Evolutionary conservation across 30 jellyfish, hydroid and myxozoan genomes (phyloP), one percentile per base, ranked within the genome.

Genomic region (Hydractinia echinata): DNA sequence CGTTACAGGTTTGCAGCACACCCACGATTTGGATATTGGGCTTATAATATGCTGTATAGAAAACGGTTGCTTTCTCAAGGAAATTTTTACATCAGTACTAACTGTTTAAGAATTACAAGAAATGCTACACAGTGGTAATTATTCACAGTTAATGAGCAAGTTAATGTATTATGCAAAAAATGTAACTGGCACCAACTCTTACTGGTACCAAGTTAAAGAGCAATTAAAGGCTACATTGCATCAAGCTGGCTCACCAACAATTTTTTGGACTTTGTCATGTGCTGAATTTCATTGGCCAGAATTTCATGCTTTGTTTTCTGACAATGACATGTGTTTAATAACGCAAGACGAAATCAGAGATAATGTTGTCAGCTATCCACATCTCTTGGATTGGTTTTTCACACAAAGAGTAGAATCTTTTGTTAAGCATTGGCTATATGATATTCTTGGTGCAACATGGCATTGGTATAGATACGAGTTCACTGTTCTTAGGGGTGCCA

Each of bases 211-310:
- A 48, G 53, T 67, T 7, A 82, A 69, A 54, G 61, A 82, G 15
- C 51, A 82, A 7, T 70, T 82, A 56, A 71, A 82, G 70, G 86
- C 89, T 44, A 19, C 79, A 19, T 67, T 82, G 10, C 20, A 73
- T 15, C 84, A 68, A 66, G 64, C 53, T 67, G 89, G 89, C 7
- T 30, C 84, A 14, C 89, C 89, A 50, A 82, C 89, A 16, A 82
- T 82, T n/a, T 82, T 82, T 56, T 82, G 89, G 89, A 82, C 89
- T 19, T 73, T 82, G 20, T 82, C 86, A n/a, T 82, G 89, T 70
- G 86, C 89, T 62, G 89, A 82, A n/a, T 82, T 67, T 82, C 89
- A 82, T 53, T 80, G 87, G 87, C 87, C n/a, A n/a, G n/a, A n/a
- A n/a, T n/a, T n/a, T n/a, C n/a, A n/a, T n/a, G n/a, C n/a, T n/a